Base-by-base conservation (phyloP, 2,113 vertebrate genomes). In the Lynx canadensis region DNA sequence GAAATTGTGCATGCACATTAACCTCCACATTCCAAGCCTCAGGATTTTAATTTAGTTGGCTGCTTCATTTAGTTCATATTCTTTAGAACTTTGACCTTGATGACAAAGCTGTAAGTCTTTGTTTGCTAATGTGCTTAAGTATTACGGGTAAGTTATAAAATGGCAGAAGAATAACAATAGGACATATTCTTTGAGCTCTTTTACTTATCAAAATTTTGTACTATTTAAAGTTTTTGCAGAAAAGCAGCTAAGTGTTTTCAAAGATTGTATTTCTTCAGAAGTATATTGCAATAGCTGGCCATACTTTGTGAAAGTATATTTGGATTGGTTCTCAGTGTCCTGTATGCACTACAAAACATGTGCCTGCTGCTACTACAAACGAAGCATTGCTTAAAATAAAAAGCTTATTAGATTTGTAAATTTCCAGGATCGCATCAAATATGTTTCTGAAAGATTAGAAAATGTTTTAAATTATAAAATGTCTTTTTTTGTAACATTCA, bases 81-180 rank as follows among this genome's bases (percentile, higher is more conserved):
- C 76, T 94, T 55, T 92, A 85, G 95, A 97, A 88, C 45, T 98
- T 87, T 97, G 97, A 98, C 92, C 23, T 93, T 95, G 92, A 91
- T 79, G 91, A 96, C 80, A 98, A 74, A 88, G n/a, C 65, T 98
- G 21, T 96, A 98, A 93, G 95, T 95, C 68, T 97, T 92, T 92
- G 88, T 96, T 94, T 13, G 84, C 68, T 98, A 93, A 98, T 97
- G 94, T 98, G 80, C 78, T 85, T 91, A 91, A 94, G 48, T 97
- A 94, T 98, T 98, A 98, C 85, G 97, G 98, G 98, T 99, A 99
- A 99, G 98, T 99, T 98, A 78, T 90, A 95, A 98, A 98, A 94
- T 94, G 19, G 52, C 2, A 85, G 65, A 66, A 97, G 91, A 91
- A 82, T 78, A 93, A 94, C 78, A 21, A n/a, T 33, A 86, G 11